These are phyloP conservation scores for Phycodurus eques DNA, from an alignment of 2,113 vertebrate species.

Conservation along the genomic window DNA sequence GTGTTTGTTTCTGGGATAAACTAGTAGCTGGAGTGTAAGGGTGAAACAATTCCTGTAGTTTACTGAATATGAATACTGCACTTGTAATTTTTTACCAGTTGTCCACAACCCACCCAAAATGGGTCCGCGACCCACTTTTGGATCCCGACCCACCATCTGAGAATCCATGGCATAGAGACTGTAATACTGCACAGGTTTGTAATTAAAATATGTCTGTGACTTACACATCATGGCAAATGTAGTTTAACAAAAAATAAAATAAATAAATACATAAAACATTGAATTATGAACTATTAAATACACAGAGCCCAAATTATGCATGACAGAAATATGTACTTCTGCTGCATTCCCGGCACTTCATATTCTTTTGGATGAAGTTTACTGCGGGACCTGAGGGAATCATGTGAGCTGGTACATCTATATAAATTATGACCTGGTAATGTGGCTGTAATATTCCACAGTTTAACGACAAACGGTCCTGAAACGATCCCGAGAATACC, in stretches of 20 bases:
- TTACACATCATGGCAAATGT: background rate
- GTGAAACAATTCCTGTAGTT: too few species aligned
- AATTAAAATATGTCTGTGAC: background rate
- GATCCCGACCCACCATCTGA: too few species aligned
- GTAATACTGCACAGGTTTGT: background rate
- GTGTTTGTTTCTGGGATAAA: too few species aligned
- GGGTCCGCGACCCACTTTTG: too few species aligned
- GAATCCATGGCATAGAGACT: background rate
- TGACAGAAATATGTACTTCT: background rate
- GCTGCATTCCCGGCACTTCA: conserved; percentile 1
- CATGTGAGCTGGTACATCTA: conserved; percentile 21
- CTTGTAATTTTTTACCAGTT: too few species aligned
- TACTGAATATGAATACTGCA: too few species aligned
- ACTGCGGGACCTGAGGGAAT: conserved; percentile 1
- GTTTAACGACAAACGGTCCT: background rate
- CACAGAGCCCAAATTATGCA: background rate
- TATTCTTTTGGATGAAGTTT: conserved; percentile 22
- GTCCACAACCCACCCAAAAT: too few species aligned
- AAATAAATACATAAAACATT: background rate
- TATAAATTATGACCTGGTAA: conserved; percentile 9
- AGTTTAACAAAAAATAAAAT: background rate
- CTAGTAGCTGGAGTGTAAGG: too few species aligned
- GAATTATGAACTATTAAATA: background rate
- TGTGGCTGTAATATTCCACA: background rate
- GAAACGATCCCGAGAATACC: background rate